Conservation (phyloP, 2,113 vertebrate species). For the Mugil cephalus region DNA sequence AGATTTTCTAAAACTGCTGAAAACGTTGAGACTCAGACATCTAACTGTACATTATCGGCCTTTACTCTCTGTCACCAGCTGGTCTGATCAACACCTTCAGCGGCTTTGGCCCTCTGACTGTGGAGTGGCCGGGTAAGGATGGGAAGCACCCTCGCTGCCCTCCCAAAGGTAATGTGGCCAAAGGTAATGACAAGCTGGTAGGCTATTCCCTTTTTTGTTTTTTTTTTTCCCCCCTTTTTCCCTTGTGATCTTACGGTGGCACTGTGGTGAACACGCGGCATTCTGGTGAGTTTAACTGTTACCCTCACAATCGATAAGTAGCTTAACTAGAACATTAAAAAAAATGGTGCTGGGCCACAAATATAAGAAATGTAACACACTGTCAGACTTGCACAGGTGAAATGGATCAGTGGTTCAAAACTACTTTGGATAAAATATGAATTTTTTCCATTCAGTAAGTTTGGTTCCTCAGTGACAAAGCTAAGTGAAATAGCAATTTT, state of each 20-base stretch:
- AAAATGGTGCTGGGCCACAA: no score
- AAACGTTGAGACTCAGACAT: no score
- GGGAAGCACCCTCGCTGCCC: conserved; percentile 99
- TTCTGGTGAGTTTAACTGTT: conserved; percentile 39
- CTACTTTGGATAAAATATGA: no score
- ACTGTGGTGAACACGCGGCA: conserved; percentile 70
- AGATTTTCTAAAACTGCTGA: no score
- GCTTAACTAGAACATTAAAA: no score
- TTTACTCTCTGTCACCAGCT: conserved; percentile 84
- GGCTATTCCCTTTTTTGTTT: conserved; percentile 72
- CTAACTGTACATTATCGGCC: no score
- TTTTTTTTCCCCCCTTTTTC: neutral
- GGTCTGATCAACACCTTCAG: conserved; percentile 97
- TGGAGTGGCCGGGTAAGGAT: conserved; percentile 99
- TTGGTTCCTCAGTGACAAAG: no score
- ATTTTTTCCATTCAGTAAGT: no score
- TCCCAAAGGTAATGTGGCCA: conserved; percentile 99
- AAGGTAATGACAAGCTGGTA: conserved; percentile 97
- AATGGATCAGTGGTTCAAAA: neutral
- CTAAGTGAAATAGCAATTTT: no score
- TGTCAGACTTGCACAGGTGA: neutral
- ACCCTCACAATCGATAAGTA: no score
- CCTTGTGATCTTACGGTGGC: conserved; percentile 67
- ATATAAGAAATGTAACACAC: no score
- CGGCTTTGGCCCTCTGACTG: conserved; percentile 95